These are phyloP conservation scores for Drosophila elegans DNA, from an alignment of 1,140 invertebrate species.

Conservation along the genomic window DNA sequence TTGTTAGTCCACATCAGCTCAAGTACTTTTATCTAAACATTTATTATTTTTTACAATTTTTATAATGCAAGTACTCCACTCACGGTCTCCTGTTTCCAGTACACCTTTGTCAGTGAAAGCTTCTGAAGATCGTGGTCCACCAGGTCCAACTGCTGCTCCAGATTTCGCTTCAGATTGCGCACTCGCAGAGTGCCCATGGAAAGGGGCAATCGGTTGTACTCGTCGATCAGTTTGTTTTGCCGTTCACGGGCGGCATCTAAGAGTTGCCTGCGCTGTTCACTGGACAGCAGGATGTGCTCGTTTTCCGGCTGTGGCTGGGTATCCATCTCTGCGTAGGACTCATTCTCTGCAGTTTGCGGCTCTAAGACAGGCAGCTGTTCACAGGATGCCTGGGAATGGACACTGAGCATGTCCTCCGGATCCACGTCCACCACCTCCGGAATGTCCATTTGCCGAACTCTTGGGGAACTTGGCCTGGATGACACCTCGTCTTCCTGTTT, in stretches of 20 bases:
- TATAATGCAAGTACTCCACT: background rate
- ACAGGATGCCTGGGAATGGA: constrained; percentile 8
- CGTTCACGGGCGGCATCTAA: constrained; percentile 33
- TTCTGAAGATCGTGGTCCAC: constrained; percentile 49
- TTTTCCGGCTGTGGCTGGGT: background rate
- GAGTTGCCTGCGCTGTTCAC: constrained; percentile 25
- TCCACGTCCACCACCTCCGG: constrained; percentile 62
- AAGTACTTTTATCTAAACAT: constrained; percentile 1
- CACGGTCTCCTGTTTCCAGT: constrained; percentile 10
- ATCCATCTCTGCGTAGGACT: background rate
- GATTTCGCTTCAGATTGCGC: constrained; percentile 51
- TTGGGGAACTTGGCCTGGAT: background rate
- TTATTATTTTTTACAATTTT: constrained; percentile 10
- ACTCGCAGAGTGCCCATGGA: constrained; percentile 63
- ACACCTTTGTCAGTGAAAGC: constrained; percentile 36
- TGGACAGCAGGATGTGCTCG: constrained; percentile 26
- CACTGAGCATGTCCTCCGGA: constrained; percentile 23
- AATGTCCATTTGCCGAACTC: constrained; percentile 48
- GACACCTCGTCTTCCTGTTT: background rate
- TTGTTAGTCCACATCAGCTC: too few species aligned
- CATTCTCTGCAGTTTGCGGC: background rate
- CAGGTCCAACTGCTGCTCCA: constrained; percentile 59
- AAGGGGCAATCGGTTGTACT: constrained; percentile 63
- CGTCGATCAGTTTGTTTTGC: constrained; percentile 38
- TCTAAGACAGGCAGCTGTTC: background rate